Percentiles rank a stretch among this genome's conserved stretches.
phyloP scores from a whole-genome alignment of 2,113 vertebrate species.

The Corvus moneduloides region DNA sequence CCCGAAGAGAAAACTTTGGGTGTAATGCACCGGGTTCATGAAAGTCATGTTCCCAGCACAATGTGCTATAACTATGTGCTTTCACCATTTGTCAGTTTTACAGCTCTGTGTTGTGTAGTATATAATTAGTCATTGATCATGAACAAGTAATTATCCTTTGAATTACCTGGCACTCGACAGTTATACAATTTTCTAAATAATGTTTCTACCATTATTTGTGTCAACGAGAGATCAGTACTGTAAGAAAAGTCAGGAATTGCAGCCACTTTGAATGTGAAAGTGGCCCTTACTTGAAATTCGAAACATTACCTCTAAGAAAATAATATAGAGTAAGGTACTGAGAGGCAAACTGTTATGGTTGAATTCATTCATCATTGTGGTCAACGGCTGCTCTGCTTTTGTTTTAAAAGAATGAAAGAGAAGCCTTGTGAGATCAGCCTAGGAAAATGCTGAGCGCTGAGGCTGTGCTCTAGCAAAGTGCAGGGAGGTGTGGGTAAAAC shows the following conservation, averaged over 20 bases:
- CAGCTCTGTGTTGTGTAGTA: neutral
- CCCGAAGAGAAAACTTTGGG: neutral
- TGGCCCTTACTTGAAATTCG: neutral
- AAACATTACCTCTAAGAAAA: neutral
- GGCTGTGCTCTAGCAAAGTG: neutral
- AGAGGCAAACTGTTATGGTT: neutral
- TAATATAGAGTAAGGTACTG: neutral
- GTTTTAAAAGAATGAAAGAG: neutral
- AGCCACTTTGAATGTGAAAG: conserved; percentile 22
- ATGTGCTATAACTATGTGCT: neutral
- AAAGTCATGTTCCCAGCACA: conserved; percentile 16
- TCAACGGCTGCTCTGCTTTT: neutral
- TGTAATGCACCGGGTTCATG: neutral
- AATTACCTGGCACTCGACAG: conserved; percentile 24
- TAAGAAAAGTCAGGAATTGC: neutral
- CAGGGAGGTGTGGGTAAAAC: neutral
- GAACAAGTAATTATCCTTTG: conserved; percentile 46
- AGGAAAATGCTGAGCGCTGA: neutral
- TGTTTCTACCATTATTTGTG: conserved; percentile 27
- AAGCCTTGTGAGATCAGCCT: neutral
- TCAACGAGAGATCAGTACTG: neutral
- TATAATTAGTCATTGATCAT: conserved; percentile 52
- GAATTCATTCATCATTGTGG: neutral
- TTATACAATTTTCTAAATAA: conserved; percentile 33
- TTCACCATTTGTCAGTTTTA: conserved; percentile 40